Evolutionary conservation across 2,797 vertebrate species (phyloP).

Genomic region (Scolopax rusticola): DNA sequence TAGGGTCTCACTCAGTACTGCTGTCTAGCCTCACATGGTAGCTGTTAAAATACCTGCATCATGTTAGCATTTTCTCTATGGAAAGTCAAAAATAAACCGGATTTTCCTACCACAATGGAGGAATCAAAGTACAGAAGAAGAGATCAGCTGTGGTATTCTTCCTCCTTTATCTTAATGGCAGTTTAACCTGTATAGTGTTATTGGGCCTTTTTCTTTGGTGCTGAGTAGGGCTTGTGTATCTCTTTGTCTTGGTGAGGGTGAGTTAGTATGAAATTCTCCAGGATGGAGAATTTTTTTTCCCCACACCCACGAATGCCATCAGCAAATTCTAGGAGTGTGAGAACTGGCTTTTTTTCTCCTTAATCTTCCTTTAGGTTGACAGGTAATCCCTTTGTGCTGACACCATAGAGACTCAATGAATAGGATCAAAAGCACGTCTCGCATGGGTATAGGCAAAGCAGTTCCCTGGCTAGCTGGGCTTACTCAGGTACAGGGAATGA

Average conservation of each 20-base stretch:
- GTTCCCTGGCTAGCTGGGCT: not conserved
- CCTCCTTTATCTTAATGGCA: not conserved
- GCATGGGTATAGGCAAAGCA: not conserved
- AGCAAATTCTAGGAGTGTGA: not conserved
- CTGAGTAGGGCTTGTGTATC: not conserved
- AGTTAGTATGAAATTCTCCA: not conserved
- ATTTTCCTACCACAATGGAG: not conserved
- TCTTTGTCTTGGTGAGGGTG: not conserved
- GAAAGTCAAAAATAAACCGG: not conserved
- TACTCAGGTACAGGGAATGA: not conserved
- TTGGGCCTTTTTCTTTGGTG: not conserved
- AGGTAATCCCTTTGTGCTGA: not conserved
- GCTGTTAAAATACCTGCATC: not conserved
- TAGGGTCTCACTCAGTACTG: not conserved
- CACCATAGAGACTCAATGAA: rapidly evolving
- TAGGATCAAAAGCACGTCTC: not conserved
- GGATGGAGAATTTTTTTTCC: not conserved
- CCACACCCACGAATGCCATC: rapidly evolving
- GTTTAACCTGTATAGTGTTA: not conserved
- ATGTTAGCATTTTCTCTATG: rapidly evolving
- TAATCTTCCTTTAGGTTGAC: not conserved
- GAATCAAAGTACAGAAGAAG: not conserved
- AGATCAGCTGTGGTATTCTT: not conserved
- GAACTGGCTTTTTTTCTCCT: not conserved
- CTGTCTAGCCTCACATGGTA: not conserved